These are phyloP conservation scores for Acridotheres tristis DNA, from an alignment of 2,797 vertebrate genomes.

Conservation along the genomic window DNA sequence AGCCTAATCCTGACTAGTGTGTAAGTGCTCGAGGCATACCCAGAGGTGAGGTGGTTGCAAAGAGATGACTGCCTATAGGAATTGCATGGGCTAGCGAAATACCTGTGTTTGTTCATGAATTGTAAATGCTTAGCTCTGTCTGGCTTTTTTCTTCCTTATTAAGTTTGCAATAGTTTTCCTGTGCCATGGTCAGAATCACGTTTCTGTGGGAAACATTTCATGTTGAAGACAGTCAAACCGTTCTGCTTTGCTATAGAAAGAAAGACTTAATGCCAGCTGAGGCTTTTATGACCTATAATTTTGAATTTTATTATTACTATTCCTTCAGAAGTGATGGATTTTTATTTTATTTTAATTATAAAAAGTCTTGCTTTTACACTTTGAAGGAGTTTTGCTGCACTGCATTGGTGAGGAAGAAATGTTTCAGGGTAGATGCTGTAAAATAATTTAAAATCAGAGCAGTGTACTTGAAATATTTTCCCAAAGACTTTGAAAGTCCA, in stretches of 20 bases:
- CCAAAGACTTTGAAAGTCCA: not conserved
- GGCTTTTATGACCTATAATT: not conserved
- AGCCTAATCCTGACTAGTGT: not conserved
- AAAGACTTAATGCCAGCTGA: not conserved
- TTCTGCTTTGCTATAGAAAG: not conserved
- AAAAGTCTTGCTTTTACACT: not conserved
- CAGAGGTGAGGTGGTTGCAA: not conserved
- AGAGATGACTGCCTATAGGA: not conserved
- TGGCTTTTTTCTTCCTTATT: not conserved
- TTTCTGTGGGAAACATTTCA: not conserved
- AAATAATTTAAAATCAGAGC: not conserved
- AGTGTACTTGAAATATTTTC: not conserved
- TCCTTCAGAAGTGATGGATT: not conserved
- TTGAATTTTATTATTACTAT: not conserved
- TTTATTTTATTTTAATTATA: too few species aligned
- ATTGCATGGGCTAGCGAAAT: not conserved
- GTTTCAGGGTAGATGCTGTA: not conserved
- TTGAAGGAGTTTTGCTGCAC: not conserved
- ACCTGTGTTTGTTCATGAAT: not conserved
- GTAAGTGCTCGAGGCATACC: not conserved
- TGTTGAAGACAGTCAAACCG: not conserved
- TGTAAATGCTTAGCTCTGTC: not conserved
- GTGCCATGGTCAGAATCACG: fast-evolving
- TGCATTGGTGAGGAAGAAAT: not conserved
- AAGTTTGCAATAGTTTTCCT: not conserved